Base-by-base conservation (phyloP, 2,888 invertebrate species). In the Leucophenga montana region DNA sequence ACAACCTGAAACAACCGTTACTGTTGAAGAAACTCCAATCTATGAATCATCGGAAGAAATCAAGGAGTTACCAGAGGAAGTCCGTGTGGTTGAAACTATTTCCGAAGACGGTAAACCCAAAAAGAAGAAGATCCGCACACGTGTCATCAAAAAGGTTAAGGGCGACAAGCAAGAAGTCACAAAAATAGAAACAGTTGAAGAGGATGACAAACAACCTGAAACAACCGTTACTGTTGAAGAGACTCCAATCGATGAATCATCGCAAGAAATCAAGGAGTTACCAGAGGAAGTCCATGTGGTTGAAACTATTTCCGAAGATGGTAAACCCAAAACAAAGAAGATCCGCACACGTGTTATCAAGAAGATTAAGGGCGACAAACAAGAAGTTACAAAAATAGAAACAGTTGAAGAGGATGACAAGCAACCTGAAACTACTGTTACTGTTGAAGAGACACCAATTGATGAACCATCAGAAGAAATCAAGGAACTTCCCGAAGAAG, bases 301-400 rank as follows among this genome's bases (percentile, higher is more conserved):
- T n/a, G n/a, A n/a, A n/a, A n/a, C n/a, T n/a, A n/a, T n/a, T n/a
- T n/a, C n/a, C n/a, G 50, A 67, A 68, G 75, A 75, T 11, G 75
- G 75, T 9, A 75, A 66, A 5, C 75, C 75, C 0, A 76, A 68
- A 50, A 76, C 74, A 65, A 76, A 74, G 68, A 76, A 71, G 67
- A 76, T 76, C 11, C 74, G 76, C 20, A 76, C 76, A 39, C 76
- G 74, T 2, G 71, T 76, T 6, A 74, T 76, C 50, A 76, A 76
- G 56, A 76, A 76, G 71, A 62, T 76, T 16, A 76, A 74, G 72
- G 76, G 75, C 14, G 76, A 76, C 67, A 76, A 72, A n/a, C 76
- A 76, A 66, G 76, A 76, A 33, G 76, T 76, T 16, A 76, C 76
- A 18, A 76, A 76, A 54, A 76, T 76, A 44, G 76, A 76, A 70